Base-by-base conservation (phyloP, 2,888 invertebrate species). In the Pollenia griseotomentosa region DNA sequence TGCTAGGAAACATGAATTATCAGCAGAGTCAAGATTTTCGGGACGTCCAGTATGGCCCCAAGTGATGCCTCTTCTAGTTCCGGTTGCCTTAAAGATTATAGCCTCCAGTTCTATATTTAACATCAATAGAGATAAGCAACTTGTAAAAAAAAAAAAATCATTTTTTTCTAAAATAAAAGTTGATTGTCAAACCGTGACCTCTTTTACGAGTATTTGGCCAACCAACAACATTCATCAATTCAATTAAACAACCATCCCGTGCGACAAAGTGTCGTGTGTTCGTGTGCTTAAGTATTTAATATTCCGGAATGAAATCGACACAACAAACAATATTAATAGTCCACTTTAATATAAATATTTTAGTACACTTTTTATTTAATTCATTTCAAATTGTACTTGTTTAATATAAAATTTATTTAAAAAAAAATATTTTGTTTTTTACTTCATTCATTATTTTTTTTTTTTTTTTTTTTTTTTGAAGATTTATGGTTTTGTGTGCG, bases 401-500 rank as follows among this genome's bases (percentile, higher is more conserved):
- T 57, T 53, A 23, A 12, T 44, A 1, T 14, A 33, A 48, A 55
- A 19, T 61, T 23, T 57, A 14, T 46, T 46, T 48, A 2, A 48
- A 12, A 33, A n/a, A 46, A 5, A 40, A 12, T 33, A 14, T 53
- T 44, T 57, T 70, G 16, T 12, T 0, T 19, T 19, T 55, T 44
- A 0, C 42, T 59, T 59, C 11, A 73, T 51, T 61, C 53, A 55
- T 55, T 70, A 46, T 33, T 75, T 61, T 68, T 33, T 75, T 68
- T 23, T 23, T 23, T 23, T n/a, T 33, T 75, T 61, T 68, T n/a
- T n/a, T n/a, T n/a, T 33, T 33, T 33, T 68, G 70, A 70, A 70
- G 83, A 77, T 83, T 83, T 75, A 83, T 83, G 70, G 83, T 68
- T 46, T 75, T 53, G n/a, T 63, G n/a, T 83, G 83, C 83, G 83